A percentile compares a stretch with the other conserved stretches of the same genome.
These are phyloP conservation scores for Pelobates fuscus DNA, from an alignment of 2,113 vertebrate genomes.

Conservation along the genomic window DNA sequence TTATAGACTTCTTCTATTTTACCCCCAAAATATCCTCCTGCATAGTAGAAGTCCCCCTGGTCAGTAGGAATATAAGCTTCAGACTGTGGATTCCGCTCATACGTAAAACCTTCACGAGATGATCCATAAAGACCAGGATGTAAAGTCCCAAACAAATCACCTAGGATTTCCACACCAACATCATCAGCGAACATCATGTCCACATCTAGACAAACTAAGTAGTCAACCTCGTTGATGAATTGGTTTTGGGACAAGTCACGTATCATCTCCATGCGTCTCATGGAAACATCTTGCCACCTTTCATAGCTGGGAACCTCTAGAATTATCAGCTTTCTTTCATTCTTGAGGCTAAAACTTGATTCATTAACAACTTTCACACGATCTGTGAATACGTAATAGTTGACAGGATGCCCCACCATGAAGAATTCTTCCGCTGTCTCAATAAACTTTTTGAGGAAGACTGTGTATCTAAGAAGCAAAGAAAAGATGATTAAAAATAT, in stretches of 20 bases:
- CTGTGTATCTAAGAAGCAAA: slow-evolving; percentile 14
- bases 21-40: slow-evolving; percentile 59
- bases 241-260: slow-evolving; percentile 45
- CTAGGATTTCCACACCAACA: slow-evolving; percentile 63
- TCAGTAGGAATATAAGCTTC: slow-evolving; percentile 51
- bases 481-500: no score
- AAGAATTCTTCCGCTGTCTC: slow-evolving; percentile 66
- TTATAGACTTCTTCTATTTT: slow-evolving; percentile 52
- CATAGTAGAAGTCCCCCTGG: slow-evolving; percentile 68
- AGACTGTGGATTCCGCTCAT: slow-evolving; percentile 54
- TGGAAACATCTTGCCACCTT: slow-evolving; percentile 66
- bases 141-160: slow-evolving; percentile 52
- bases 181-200: slow-evolving; percentile 61
- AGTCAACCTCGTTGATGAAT: slow-evolving; percentile 36
- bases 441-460: slow-evolving; percentile 43
- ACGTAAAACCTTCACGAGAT: slow-evolving; percentile 28
- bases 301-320: slow-evolving; percentile 37
- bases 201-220: slow-evolving; percentile 65
- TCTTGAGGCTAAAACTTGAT: slow-evolving; percentile 51
- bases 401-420: slow-evolving; percentile 65
- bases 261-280: slow-evolving; percentile 62
- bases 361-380: slow-evolving; percentile 33
- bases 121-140: slow-evolving; percentile 57
- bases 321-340: slow-evolving; percentile 25
- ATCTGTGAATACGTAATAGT: slow-evolving; percentile 67